Evolutionary conservation across 1,140 invertebrate species (phyloP).

Genomic region (Manduca sexta): DNA sequence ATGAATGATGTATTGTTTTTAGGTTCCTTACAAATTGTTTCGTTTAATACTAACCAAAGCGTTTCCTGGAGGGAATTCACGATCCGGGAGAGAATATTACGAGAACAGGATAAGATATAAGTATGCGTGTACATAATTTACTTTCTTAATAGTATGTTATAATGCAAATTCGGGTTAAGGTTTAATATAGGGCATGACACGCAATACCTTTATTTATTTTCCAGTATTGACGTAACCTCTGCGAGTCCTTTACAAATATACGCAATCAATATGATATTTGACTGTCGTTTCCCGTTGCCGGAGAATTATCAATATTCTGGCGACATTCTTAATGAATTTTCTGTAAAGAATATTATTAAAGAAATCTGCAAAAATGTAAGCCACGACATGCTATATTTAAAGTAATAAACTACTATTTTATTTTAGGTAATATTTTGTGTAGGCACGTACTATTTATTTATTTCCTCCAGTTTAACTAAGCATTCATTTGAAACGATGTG

Average conservation of each 20-base stretch:
- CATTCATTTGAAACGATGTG: too few relatives aligned
- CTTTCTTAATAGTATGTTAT: neutral
- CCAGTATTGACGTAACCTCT: slow-evolving; percentile 19
- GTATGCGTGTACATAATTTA: slow-evolving; percentile 17
- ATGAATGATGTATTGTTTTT: slow-evolving; percentile 7
- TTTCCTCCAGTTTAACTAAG: too few relatives aligned
- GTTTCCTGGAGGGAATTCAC: slow-evolving; percentile 8
- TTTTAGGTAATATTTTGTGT: too few relatives aligned
- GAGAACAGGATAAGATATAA: slow-evolving; percentile 53
- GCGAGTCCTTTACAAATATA: slow-evolving; percentile 53
- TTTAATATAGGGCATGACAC: too few relatives aligned
- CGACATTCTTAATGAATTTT: slow-evolving; percentile 35
- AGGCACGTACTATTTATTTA: too few relatives aligned
- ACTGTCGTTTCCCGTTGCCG: slow-evolving; percentile 67
- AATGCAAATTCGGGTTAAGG: too few relatives aligned
- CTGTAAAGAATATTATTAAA: slow-evolving; percentile 57
- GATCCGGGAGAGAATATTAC: slow-evolving; percentile 35
- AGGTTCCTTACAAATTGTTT: slow-evolving; percentile 60
- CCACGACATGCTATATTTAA: too few relatives aligned
- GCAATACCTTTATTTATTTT: too few relatives aligned
- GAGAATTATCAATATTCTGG: slow-evolving; percentile 33
- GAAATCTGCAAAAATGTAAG: slow-evolving; percentile 42
- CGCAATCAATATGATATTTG: slow-evolving; percentile 72
- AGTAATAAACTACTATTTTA: too few relatives aligned
- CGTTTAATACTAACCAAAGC: slow-evolving; percentile 49